Evolutionary conservation across 2,888 invertebrate genomes (phyloP).

Genomic region (Amblyjoppa proteus): DNA sequence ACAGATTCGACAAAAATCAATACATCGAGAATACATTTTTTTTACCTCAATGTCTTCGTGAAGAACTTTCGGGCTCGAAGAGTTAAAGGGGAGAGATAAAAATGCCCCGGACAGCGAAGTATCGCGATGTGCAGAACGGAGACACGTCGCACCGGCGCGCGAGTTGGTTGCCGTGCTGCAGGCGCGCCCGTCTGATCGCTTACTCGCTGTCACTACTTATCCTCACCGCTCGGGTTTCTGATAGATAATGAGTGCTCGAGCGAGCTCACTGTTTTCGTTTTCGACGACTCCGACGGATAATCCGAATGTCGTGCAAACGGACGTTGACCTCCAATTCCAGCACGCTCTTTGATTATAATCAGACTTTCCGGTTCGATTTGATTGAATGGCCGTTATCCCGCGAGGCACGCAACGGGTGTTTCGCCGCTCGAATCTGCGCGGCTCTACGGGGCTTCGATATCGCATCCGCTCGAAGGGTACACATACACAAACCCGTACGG

Average conservation of each 20-base stretch:
- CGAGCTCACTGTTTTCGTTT: neutral
- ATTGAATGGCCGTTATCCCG: slow-evolving; percentile 40
- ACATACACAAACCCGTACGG: neutral
- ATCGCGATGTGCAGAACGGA: neutral
- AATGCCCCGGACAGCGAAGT: neutral
- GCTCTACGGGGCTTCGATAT: slow-evolving; percentile 29
- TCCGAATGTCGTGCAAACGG: slow-evolving; percentile 27
- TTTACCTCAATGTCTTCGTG: neutral
- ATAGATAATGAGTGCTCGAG: neutral
- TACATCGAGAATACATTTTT: neutral
- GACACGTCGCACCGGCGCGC: slow-evolving; percentile 15
- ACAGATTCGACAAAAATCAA: neutral
- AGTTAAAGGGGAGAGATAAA: neutral
- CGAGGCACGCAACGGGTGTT: neutral
- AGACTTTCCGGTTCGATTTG: slow-evolving; percentile 63
- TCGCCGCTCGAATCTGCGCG: neutral
- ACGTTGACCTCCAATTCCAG: slow-evolving; percentile 57
- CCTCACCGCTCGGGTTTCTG: neutral
- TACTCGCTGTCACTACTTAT: slow-evolving; percentile 14
- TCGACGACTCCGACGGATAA: neutral
- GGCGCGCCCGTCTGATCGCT: slow-evolving; percentile 48
- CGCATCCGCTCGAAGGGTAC: slow-evolving; percentile 16
- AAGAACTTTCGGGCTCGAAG: too few relatives aligned
- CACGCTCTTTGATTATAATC: slow-evolving; percentile 60
- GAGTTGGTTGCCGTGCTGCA: slow-evolving; percentile 30